Percentiles rank a stretch among this genome's conserved stretches.
These are phyloP conservation scores for Protobothrops mucrosquamatus DNA, from an alignment of 2,113 vertebrate genomes.

Conservation along the genomic window DNA sequence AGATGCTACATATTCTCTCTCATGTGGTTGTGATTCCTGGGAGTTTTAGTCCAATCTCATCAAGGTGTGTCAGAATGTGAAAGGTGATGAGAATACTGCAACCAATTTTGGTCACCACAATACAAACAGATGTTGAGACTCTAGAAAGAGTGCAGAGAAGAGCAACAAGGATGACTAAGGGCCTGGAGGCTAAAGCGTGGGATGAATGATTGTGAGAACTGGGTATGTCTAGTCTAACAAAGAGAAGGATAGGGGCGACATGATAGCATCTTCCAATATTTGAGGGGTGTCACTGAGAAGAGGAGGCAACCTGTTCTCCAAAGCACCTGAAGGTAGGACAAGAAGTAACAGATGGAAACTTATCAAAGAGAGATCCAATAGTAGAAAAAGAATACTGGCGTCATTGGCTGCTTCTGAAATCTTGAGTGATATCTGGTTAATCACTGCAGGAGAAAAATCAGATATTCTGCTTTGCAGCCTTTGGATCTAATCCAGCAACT, in stretches of 20 bases:
- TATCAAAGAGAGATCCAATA: not conserved
- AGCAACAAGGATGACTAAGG: not conserved
- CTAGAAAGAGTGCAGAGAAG: not conserved
- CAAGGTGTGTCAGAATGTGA: not conserved
- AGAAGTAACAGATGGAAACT: not conserved
- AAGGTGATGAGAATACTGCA: not conserved
- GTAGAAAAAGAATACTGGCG: not conserved
- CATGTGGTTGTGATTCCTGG: not conserved
- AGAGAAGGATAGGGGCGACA: not conserved
- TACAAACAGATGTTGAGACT: not conserved
- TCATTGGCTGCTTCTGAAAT: not conserved
- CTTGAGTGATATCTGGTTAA: not conserved
- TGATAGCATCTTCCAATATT: not conserved
- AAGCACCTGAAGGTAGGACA: not conserved
- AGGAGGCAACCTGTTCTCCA: not conserved
- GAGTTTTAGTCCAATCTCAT: not conserved
- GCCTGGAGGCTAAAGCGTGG: not conserved
- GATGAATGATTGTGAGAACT: not conserved
- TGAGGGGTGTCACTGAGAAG: not conserved
- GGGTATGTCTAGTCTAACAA: not conserved
- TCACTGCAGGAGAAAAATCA: not conserved
- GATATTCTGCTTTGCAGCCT: not conserved
- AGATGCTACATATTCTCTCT: not conserved
- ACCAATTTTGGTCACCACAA: not conserved
- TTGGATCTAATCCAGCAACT: not conserved